Base-by-base conservation (phyloP, 2,888 invertebrate genomes). In the Catocala sponsa region DNA sequence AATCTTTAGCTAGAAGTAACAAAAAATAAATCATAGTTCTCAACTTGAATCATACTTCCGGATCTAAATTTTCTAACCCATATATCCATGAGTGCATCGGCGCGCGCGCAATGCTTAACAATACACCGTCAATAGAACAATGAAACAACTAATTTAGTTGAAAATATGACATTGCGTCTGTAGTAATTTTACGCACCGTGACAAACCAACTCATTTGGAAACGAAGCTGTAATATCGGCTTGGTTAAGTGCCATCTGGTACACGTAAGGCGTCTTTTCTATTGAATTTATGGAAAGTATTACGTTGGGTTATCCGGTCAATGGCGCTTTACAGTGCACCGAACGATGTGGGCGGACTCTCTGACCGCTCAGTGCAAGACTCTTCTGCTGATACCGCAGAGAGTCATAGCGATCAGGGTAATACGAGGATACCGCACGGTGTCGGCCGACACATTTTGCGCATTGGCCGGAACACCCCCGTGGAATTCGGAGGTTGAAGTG, bases 61-160 rank as follows among this genome's bases (percentile, higher is more conserved):
- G 35, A 54, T 53, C 43, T 41, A 49, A 58, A 46, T 59, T 64
- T 13, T 50, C 25, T 61, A 59, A 57, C 59, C 55, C 12, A 54
- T 9, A 59, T 59, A 51, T 13, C 35, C 47, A 55, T 46, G 41
- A 50, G 49, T 41, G 58, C 55, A 55, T 10, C 47, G 44, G 48
- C 11, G 63, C 46, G 53, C 41, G n/a, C 55, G 33, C 43, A 58
- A 41, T 54, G 41, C 51, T 48, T 52, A 13, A 46, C 55, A 51
- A 55, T 38, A 38, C 38, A 12, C 15, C 15, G 32, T 55, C 58
- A 55, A 49, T 51, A 47, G 51, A 58, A 63, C 63, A 52, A 59
- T 59, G 41, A 55, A 51, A 44, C 42, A 12, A 33, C 33, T 58
- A 58, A 55, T 63, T 59, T 55, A 51, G 49, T 59, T 41, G 58